These are phyloP conservation scores for Andricus curvator DNA, from an alignment of 2,888 invertebrate species.

Conservation along the genomic window DNA sequence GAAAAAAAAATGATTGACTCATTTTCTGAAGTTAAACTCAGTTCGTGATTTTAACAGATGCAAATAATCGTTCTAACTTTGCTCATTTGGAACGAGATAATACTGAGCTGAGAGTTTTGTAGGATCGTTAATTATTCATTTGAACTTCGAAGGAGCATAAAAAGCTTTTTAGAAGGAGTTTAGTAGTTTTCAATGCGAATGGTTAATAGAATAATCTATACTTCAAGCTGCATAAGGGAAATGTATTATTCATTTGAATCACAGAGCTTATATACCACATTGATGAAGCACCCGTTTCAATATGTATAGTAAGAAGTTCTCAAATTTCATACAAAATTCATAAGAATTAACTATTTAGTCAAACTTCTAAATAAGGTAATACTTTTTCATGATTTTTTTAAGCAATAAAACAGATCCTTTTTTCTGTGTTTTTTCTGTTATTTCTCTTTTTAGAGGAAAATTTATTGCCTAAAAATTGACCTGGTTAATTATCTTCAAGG, in stretches of 20 bases:
- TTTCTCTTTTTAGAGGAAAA: neutral
- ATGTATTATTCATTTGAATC: neutral
- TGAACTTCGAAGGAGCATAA: constrained; percentile 21
- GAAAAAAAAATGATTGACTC: neutral
- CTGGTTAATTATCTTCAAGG: neutral
- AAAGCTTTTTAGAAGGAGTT: constrained; percentile 7
- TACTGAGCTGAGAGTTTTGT: constrained; percentile 20
- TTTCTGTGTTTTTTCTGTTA: too few relatives aligned
- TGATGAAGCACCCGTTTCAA: neutral
- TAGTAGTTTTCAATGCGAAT: neutral
- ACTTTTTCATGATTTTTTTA: too few relatives aligned
- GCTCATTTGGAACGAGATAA: constrained; percentile 24
- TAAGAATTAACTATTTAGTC: neutral
- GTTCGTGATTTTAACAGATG: constrained; percentile 30
- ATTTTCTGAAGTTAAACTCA: neutral
- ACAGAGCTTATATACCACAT: neutral
- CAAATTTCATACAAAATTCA: neutral
- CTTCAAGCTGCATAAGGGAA: neutral
- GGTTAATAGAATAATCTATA: neutral
- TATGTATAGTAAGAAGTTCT: neutral
- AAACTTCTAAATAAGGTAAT: neutral
- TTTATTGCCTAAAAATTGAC: neutral
- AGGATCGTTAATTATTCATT: constrained; percentile 36
- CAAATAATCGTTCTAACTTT: constrained; percentile 31
- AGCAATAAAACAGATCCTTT: too few relatives aligned